Percentiles rank a stretch among this genome's conserved stretches.
Evolutionary conservation across 2,113 vertebrate genomes (phyloP).

Genomic region (Ctenodactylus gundi): DNA sequence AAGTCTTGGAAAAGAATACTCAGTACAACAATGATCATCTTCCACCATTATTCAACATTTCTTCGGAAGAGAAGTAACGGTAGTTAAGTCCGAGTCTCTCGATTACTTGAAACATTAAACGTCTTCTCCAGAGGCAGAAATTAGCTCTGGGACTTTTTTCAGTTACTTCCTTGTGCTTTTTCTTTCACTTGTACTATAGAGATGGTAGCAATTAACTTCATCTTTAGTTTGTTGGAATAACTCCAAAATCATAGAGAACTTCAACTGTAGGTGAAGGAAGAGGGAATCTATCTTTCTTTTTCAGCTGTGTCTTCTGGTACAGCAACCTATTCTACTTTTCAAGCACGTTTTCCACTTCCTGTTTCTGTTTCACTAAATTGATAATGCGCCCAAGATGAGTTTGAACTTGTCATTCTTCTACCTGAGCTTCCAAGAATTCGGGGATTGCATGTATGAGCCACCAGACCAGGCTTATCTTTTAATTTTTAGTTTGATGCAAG

Average conservation of each 20-base stretch:
- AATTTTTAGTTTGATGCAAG: no score
- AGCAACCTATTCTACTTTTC: no score
- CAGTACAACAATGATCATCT: background rate
- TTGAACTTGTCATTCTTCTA: background rate
- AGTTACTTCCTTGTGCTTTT: slow-evolving; percentile 8
- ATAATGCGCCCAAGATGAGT: background rate
- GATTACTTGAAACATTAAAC: slow-evolving; percentile 27
- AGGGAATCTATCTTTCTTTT: no score
- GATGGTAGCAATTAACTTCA: background rate
- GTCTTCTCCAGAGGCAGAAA: background rate
- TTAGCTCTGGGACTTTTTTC: background rate
- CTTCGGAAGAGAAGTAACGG: slow-evolving; percentile 40
- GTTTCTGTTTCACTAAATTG: background rate
- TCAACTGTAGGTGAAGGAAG: no score
- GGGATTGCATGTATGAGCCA: background rate
- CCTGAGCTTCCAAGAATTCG: background rate
- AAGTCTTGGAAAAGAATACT: background rate
- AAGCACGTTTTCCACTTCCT: no score
- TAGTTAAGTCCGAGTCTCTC: no score
- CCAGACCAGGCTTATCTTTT: fast-evolving
- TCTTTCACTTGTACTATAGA: background rate
- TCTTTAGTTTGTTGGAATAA: background rate
- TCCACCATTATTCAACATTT: background rate
- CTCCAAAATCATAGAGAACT: no score
- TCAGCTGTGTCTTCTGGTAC: no score